Percentiles rank a stretch among this genome's conserved stretches.
Evolutionary conservation across 2,113 vertebrate genomes (phyloP).

Genomic region (Sarotherodon lohbergeri): DNA sequence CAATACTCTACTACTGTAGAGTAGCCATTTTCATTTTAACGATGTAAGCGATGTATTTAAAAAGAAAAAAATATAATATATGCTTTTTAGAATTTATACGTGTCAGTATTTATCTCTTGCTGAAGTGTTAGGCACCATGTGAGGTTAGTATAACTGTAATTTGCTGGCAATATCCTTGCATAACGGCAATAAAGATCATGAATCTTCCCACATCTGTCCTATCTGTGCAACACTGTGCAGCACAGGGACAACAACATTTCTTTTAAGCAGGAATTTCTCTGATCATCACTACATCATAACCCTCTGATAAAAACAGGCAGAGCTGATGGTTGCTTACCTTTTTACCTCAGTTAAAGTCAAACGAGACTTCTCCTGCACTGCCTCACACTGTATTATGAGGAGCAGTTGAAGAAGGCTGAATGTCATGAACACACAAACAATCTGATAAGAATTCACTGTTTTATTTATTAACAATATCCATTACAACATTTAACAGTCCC

Average conservation of each 20-base stretch:
- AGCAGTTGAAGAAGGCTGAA: background rate
- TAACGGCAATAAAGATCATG: background rate
- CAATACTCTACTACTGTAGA: background rate
- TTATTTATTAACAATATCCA: background rate
- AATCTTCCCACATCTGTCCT: background rate
- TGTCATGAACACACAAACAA: background rate
- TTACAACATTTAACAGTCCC: background rate
- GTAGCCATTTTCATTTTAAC: background rate
- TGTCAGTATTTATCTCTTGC: background rate
- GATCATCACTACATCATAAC: background rate
- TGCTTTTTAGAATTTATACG: background rate
- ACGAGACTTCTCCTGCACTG: background rate
- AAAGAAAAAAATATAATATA: background rate
- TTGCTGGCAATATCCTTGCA: background rate
- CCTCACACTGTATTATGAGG: background rate
- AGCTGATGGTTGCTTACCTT: background rate
- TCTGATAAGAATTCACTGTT: background rate
- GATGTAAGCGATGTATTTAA: background rate
- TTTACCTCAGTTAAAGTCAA: background rate
- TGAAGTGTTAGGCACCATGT: background rate
- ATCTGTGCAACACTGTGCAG: background rate
- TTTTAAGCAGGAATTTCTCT: background rate
- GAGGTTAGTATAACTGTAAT: background rate
- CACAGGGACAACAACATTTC: background rate
- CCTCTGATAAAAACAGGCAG: background rate